Base-by-base conservation (phyloP, 1,140 invertebrate species). In the Anastrepha ludens region DNA sequence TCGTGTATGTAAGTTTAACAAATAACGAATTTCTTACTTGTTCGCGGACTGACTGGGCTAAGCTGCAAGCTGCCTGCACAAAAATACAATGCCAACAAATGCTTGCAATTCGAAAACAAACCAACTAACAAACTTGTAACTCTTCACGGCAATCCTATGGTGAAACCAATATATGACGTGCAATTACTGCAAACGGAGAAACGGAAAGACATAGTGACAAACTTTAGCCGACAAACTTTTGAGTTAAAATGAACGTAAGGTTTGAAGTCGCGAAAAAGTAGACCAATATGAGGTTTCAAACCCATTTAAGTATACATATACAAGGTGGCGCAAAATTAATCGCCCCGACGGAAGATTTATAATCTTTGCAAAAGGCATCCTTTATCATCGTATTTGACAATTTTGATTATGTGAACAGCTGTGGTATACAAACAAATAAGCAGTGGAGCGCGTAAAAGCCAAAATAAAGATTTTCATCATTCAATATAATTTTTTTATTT, bases 101-200 rank as follows among this genome's bases (percentile, higher is more conserved):
- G 60, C 8, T 62, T 62, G 11, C 8, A 62, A 55, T 55, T 15
- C 44, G 47, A 8, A 81, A n/a, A 55, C 47, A 50, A n/a, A 55
- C 17, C 44, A 55, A 55, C 74, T 81, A 81, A 62, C 17, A 81
- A 81, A 81, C 17, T 20, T 81, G 74, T 47, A 81, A 81, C 39
- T 81, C 47, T 55, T 81, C 74, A 81, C 74, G 47, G 15, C 74
- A 50, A 81, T 81, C 47, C 44, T 55, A 41, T 44, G 41, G 70
- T 81, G 74, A 9, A 81, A 58, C 74, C 74, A 81, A 81, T 81
- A 81, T 81, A 81, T 81, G 74, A 81, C 74, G 74, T 58, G 74
- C 74, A 81, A 81, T 81, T 81, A 55, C 74, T 3, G 74, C 20
- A 55, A 55, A 29, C 50, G 44, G 20, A 81, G 74, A 55, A 81